Base-by-base conservation (phyloP, 2,888 invertebrate genomes). In the Cloeon dipterum region DNA sequence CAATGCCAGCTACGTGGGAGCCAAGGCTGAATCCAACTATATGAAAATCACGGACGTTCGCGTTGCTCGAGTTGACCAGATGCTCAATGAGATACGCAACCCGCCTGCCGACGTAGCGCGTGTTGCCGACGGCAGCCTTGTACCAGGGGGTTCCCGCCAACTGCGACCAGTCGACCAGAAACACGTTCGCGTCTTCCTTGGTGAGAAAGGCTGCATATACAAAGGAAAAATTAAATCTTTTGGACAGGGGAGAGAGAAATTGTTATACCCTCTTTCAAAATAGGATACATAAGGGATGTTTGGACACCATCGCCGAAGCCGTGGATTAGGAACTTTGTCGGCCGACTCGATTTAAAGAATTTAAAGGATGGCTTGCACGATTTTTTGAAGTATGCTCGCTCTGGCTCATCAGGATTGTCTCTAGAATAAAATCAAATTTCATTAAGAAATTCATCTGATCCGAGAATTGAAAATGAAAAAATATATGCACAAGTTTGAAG, bases 291-390 rank as follows among this genome's bases (percentile, higher is more conserved):
- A 32, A 44, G 41, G 8, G 51, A 51, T 18, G 46, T 42, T 16
- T 42, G 40, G 3, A 44, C 44, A 34, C 43, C 47, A 40, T 51
- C 51, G 3, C 49, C 50, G 38, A 50, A 51, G 14, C 51, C 51
- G 35, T 51, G 51, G n/a, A 51, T 46, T 26, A 51, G 41, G 19
- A 51, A 39, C 37, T 47, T 49, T 16, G 49, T 43, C 33, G 42
- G 45, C 33, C 47, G 41, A 16, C 44, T 41, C n/a, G 46, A 40
- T 23, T 43, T 42, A 41, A 49, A 48, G 35, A 46, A 42, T 13
- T 45, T 44, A 44, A 50, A 47, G n/a, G 44, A 39, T 13, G 48
- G 49, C 20, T 43, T 37, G 33, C 48, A 48, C 3, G 44, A 41
- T 14, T 39, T 38, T 34, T 47, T 45, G 45, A 47, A 44, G 2